A percentile compares a stretch with the other conserved stretches of the same genome.
These are phyloP conservation scores for Catajapyx aquilonaris DNA, from an alignment of 1,140 invertebrate genomes.

Conservation along the genomic window DNA sequence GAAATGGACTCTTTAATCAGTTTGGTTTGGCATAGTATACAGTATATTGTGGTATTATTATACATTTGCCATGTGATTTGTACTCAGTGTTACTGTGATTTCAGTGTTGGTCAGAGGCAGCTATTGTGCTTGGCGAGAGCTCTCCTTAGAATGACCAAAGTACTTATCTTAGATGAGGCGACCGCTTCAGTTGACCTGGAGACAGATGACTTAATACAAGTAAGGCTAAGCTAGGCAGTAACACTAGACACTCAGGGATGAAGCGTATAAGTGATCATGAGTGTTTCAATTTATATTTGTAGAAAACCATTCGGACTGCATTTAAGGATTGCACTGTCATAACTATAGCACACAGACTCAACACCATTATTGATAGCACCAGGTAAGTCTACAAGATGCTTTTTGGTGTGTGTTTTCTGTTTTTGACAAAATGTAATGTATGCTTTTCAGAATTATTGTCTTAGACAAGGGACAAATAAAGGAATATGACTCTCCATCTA, in stretches of 20 bases:
- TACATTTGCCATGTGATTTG: no score
- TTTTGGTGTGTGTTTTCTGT: no score
- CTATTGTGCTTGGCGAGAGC: constrained; percentile 73
- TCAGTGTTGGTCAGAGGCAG: constrained; percentile 68
- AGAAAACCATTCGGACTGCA: constrained; percentile 8
- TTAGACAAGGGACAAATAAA: constrained; percentile 8
- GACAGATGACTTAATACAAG: constrained; percentile 82
- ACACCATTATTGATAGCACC: constrained; percentile 19
- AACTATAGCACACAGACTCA: constrained; percentile 24
- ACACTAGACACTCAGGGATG: no score
- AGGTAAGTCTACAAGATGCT: no score
- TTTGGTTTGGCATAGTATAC: no score
- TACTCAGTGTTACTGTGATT: no score
- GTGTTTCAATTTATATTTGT: no score
- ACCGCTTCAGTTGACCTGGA: constrained; percentile 83
- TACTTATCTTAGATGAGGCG: constrained; percentile 78
- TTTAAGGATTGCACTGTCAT: constrained; percentile 22
- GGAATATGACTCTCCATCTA: constrained; percentile 20
- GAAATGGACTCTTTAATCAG: no score
- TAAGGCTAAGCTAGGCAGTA: no score
- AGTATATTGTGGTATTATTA: no score
- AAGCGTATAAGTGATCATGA: no score
- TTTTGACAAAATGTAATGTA: no score
- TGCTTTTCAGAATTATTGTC: constrained; percentile 4
- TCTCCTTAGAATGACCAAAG: constrained; percentile 73